Base-by-base conservation (phyloP, 2,888 invertebrate genomes). In the Xanthorhoe designata region DNA sequence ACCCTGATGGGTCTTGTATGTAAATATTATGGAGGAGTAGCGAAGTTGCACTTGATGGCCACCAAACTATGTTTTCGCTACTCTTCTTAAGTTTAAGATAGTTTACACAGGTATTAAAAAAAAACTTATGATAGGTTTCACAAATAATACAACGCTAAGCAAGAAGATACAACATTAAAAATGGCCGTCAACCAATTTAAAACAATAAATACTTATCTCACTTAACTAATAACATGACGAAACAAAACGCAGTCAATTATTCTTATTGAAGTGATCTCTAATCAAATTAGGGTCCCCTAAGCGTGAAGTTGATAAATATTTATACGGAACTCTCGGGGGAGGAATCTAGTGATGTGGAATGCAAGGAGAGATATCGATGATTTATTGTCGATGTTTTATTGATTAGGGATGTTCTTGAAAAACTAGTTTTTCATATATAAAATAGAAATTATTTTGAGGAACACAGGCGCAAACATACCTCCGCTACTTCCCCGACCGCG, bases 271-370 rank as follows among this genome's bases (percentile, higher is more conserved):
- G 8, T 24, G 51, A 45, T 42, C 54, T 51, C 76, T 78, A 85
- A 84, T 85, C 78, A 78, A 84, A 84, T 84, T 83, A 83, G 75
- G 73, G 75, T 76, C 80, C 85, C 82, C 80, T 81, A 78, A 67
- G 70, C 79, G 72, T 75, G 72, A 76, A 64, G 65, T 71, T 77
- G 76, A 86, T 86, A 85, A 86, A 85, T 85, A 85, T 86, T 80
- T 83, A 81, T 80, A 77, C 77, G 70, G 73, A 62, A 72, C 66
- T 45, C 64, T 19, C 49, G 64, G 73, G 75, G 78, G 79, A 76
- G 78, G 75, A 77, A 78, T 79, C 78, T 78, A 83, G 84, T 60
- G 80, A 75, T 51, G 59, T 42, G 38, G 51, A 38, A 15, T 18
- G 24, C 15, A 19, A 50, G 24, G 19, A 4, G 9, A 7, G 51